Evolutionary conservation across 1,140 invertebrate genomes (phyloP).

Genomic region (Vanessa atalanta): DNA sequence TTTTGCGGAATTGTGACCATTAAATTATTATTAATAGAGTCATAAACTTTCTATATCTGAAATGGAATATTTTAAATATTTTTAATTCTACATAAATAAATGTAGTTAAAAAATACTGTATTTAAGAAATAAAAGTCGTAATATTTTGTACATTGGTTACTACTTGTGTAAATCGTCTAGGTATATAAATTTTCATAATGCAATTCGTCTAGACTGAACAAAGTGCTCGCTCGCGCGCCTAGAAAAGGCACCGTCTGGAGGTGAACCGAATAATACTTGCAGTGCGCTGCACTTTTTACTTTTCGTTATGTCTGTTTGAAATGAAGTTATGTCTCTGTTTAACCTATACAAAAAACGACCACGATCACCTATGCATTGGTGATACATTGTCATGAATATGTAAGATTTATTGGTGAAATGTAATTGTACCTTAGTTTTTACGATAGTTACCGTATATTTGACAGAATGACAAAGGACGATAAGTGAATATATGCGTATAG

Average conservation of each 20-base stretch:
- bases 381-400: no score
- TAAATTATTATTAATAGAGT: not conserved
- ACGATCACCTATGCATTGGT: not conserved
- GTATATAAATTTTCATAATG: slow-evolving; percentile 67
- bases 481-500: no score
- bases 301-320: slow-evolving; percentile 6
- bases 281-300: slow-evolving; percentile 49
- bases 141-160: slow-evolving; percentile 18
- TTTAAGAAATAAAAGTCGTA: not conserved
- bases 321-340: not conserved
- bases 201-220: slow-evolving; percentile 75
- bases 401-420: no score
- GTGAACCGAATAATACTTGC: slow-evolving; percentile 59
- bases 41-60: no score
- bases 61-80: no score
- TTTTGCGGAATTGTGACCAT: slow-evolving; percentile 6
- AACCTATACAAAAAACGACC: not conserved
- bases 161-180: slow-evolving; percentile 27
- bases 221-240: slow-evolving; percentile 52
- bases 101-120: not conserved
- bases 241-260: slow-evolving; percentile 59
- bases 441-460: no score
- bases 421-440: no score
- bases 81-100: no score
- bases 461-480: no score